Base-by-base conservation (phyloP, 1,140 invertebrate genomes). In the Tribolium madens region DNA sequence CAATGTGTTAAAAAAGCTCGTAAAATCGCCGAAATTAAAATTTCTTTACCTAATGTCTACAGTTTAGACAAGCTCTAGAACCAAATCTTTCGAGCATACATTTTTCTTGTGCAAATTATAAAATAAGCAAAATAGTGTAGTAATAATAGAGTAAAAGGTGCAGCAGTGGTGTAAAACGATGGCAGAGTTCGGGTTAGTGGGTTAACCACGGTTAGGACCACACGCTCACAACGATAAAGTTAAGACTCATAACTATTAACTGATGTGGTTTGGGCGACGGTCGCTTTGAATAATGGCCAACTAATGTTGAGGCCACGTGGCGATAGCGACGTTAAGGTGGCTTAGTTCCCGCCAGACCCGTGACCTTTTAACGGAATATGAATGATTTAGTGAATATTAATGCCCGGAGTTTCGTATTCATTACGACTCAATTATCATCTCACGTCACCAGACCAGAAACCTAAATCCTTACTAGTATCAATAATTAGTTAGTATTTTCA, bases 271-370 rank as follows among this genome's bases (percentile, higher is more conserved):
- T 33, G 47, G 69, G 68, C 69, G 75, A 73, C 75, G 69, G 75
- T 73, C 69, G 75, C 69, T 68, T 72, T 76, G 75, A 76, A 76
- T 76, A 76, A 76, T 76, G 73, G 73, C 57, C 14, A 73, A 73
- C 71, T 73, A 73, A 73, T 73, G 71, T 53, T 53, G 31, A 10
- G 14, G 71, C 10, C 71, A 73, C 71, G 71, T 73, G 71, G 71
- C 71, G 18, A 71, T 36, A 42, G 15, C 64, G 64, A 17, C 64
- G 64, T 14, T 42, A 46, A 69, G 64, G 64, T 69, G 64, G 64
- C 64, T 69, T 69, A 69, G 64, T 69, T 69, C 36, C 13, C 36
- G 26, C n/a, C 68, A 46, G 15, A 17, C 68, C 15, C 36, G 31
- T 69, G 64, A 69, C 64, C 64, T 69, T 33, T 69, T 26, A 42